These are phyloP conservation scores for Taxidea taxus DNA, from an alignment of 2,113 vertebrate species.

Conservation along the genomic window DNA sequence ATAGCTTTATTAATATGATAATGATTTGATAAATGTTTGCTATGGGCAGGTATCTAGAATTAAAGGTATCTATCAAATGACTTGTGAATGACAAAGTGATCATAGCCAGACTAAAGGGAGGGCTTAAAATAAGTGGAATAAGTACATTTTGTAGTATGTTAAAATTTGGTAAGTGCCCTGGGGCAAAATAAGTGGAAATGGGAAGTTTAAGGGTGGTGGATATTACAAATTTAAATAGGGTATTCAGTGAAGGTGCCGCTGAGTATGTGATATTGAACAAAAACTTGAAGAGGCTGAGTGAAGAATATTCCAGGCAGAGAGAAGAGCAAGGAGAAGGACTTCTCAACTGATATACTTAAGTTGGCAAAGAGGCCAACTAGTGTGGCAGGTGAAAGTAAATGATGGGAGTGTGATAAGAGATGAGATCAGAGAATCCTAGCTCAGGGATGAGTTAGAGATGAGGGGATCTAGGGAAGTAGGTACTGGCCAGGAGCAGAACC, in stretches of 20 bases:
- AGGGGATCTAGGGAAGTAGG: neutral
- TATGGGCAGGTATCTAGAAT: neutral
- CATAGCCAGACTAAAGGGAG: neutral
- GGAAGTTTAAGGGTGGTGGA: neutral
- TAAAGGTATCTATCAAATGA: neutral
- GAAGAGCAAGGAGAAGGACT: neutral
- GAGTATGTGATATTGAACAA: neutral
- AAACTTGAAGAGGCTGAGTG: neutral
- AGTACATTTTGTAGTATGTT: neutral
- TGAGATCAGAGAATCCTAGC: neutral
- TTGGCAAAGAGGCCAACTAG: neutral
- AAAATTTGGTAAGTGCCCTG: neutral
- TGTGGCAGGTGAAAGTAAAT: neutral
- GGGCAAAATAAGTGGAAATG: neutral
- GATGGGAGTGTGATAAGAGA: neutral
- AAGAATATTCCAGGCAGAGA: neutral
- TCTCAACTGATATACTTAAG: neutral
- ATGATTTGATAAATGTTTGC: neutral
- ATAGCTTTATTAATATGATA: neutral
- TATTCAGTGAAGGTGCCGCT: neutral
- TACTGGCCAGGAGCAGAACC: neutral
- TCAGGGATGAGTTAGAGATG: neutral
- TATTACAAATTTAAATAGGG: neutral
- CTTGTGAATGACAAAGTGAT: neutral
- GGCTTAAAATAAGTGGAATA: neutral